A percentile compares a stretch with the other conserved stretches of the same genome.
Conservation (phyloP, 2,888 invertebrate genomes). For the Drosophila fungiperda region DNA sequence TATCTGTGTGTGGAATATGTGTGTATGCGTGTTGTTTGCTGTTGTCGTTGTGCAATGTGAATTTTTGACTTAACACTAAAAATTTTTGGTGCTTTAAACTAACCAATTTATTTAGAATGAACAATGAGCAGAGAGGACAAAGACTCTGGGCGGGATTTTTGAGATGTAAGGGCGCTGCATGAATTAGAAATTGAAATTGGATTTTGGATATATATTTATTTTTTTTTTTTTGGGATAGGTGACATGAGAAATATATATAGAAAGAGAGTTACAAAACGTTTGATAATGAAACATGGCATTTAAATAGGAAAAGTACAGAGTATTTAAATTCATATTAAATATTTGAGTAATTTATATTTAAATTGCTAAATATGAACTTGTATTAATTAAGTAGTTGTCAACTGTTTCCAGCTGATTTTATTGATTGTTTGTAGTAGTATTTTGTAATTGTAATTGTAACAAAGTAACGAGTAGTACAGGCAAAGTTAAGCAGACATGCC, state of each 20-base stretch:
- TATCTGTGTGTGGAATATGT: conserved; percentile 7
- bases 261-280: conserved; percentile 54
- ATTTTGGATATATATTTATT: neutral
- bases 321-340: conserved; percentile 74
- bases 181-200: conserved; percentile 60
- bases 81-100: conserved; percentile 61
- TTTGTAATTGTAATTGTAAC: conserved; percentile 57
- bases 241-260: conserved; percentile 48
- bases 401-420: conserved; percentile 56
- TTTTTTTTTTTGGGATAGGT: conserved; percentile 18
- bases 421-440: conserved; percentile 45
- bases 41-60: conserved; percentile 45
- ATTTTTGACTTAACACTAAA: conserved; percentile 50
- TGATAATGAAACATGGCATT: conserved; percentile 62
- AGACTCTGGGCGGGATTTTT: conserved; percentile 49
- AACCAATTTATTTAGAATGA: conserved; percentile 70
- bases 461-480: conserved; percentile 76
- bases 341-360: conserved; percentile 56
- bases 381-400: conserved; percentile 42
- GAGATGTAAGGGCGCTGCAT: conserved; percentile 64
- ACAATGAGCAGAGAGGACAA: conserved; percentile 54
- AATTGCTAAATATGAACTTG: conserved; percentile 56
- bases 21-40: conserved; percentile 19
- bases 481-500: conserved; percentile 78
- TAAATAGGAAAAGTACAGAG: conserved; percentile 62